Evolutionary conservation across 1,140 invertebrate species (phyloP), one percentile per base, ranked within the genome.

Genomic region (Elymnias hypermnestra): DNA sequence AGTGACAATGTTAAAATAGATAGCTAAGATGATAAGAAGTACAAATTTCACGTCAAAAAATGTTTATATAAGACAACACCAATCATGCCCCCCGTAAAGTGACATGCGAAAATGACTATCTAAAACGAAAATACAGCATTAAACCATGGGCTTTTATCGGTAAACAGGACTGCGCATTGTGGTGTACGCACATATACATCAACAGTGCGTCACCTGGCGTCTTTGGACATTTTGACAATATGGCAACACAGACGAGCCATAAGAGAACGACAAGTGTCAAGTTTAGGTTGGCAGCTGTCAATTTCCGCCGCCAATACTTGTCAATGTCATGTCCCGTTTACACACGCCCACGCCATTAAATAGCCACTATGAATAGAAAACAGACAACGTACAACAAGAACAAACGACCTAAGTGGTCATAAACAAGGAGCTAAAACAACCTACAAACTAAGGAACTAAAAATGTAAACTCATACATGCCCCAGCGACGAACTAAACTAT

Each of bases 51-150:
- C 23, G 53, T 69, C 68, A 72, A 76, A 71, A 73, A 67, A 70
- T 68, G 46, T 65, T 15, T 31, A 31, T 33, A 59, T 13, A 61
- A 60, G 56, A 59, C 63, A 72, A 59, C 60, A 71, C 54, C 63
- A 21, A 51, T 54, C 39, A 76, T 63, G 71, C 69, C 71, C 70
- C 72, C 71, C 66, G 59, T 52, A 53, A 65, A 62, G 72, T 79
- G 72, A 79, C 77, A 76, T 74, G 75, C 62, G 60, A 64, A 75
- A 73, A 77, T 74, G 76, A 75, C 66, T 57, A 66, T 72, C 72
- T 76, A 76, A 78, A 74, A 70, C 57, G 41, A 72, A 52, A 64
- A 62, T 13, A 64, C 53, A 63, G 59, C 62, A 59, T 72, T 63
- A 53, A 3, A 7, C 7, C 10, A 7, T 9, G 12, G 7, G 12